These are phyloP conservation scores for Arothron firmamentum DNA, from an alignment of 2,113 vertebrate genomes.

Conservation along the genomic window DNA sequence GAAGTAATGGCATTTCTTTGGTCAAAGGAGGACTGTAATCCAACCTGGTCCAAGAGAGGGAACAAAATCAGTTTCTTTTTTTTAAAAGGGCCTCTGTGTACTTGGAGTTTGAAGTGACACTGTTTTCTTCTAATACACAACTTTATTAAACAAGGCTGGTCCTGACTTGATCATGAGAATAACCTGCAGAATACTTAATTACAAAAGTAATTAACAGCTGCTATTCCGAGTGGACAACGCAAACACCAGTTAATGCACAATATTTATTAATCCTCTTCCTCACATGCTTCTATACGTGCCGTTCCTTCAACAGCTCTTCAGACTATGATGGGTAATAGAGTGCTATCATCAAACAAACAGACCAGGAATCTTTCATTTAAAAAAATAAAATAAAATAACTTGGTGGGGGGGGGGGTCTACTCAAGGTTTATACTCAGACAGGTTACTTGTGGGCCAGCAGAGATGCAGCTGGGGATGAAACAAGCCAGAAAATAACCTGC, in stretches of 20 bases:
- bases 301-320: conserved; percentile 44
- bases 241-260: too few species aligned
- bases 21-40: conserved; percentile 39
- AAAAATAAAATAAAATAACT: conserved; percentile 30
- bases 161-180: conserved; percentile 7
- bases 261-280: conserved; percentile 8
- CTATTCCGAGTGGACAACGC: too few species aligned
- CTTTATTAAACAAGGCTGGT: neutral
- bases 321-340: conserved; percentile 44
- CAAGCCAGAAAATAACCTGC: conserved; percentile 38
- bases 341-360: conserved; percentile 75
- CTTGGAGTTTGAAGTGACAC: conserved; percentile 18
- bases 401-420: conserved; percentile 35
- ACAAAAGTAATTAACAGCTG: neutral
- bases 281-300: conserved; percentile 15
- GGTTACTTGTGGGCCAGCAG: conserved; percentile 45
- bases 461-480: conserved; percentile 22
- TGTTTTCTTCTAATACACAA: neutral
- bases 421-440: conserved; percentile 45
- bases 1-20: conserved; percentile 60
- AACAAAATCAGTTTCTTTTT: conserved; percentile 20
- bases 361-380: conserved; percentile 60
- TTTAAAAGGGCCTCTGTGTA: conserved; percentile 38
- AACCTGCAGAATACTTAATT: conserved; percentile 7
- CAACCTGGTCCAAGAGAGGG: conserved; percentile 37